A percentile compares a stretch with the other conserved stretches of the same genome.
Evolutionary conservation across 2,797 vertebrate species (phyloP).

Genomic region (Tiaroga cobitis): DNA sequence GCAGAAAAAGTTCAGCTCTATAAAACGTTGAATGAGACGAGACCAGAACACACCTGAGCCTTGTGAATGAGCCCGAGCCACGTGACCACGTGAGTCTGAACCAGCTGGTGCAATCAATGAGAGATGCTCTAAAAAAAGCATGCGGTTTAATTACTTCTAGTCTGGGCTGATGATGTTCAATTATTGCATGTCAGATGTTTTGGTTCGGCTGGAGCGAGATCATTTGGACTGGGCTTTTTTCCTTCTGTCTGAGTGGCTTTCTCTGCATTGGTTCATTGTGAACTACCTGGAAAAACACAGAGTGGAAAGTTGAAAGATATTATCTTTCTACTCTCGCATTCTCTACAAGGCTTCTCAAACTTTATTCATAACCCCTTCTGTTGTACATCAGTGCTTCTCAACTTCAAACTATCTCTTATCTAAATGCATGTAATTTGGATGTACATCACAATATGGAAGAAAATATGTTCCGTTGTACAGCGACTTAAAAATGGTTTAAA

Average conservation of each 20-base stretch:
- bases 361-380: neutral
- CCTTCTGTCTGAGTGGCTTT: constrained; percentile 2
- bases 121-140: constrained; percentile 9
- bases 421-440: no score
- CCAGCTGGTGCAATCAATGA: neutral
- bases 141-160: neutral
- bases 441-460: no score
- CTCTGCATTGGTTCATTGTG: neutral
- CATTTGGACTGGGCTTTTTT: neutral
- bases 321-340: neutral
- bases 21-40: neutral
- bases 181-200: constrained; percentile 10
- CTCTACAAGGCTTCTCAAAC: neutral
- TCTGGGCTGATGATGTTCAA: neutral
- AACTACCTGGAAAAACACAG: neutral
- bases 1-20: neutral
- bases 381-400: neutral
- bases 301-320: constrained; percentile 2
- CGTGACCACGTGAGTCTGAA: neutral
- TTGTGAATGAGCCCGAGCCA: neutral
- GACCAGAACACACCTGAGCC: constrained; percentile 13
- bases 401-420: no score
- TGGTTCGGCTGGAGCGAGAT: neutral
- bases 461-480: no score
- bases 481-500: no score